A percentile compares a stretch with the other conserved stretches of the same genome.
Conservation (phyloP, 1,140 invertebrate species). For the Drusus annulatus region DNA sequence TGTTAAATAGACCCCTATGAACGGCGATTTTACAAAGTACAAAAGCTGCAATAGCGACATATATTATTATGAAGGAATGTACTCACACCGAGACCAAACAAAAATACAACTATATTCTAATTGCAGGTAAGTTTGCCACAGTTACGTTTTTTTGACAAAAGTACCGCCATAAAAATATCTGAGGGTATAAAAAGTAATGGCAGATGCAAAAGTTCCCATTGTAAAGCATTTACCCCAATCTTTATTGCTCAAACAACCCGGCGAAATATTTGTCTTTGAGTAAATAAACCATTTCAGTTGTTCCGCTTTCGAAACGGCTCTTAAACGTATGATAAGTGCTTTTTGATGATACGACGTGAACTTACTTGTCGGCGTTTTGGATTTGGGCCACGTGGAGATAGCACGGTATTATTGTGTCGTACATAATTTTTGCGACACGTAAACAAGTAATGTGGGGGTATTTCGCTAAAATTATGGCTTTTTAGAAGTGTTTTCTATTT, state of each 20-base stretch:
- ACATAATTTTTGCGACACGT: constrained; percentile 36
- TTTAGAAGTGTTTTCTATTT: constrained; percentile 14
- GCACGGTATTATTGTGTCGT: constrained; percentile 34
- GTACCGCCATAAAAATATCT: constrained; percentile 16
- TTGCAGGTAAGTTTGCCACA: constrained; percentile 1
- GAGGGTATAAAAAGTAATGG: constrained; percentile 43
- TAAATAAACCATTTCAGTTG: constrained; percentile 13
- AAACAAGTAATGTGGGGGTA: constrained; percentile 17
- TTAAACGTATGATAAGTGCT: background rate
- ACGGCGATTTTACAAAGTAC: no score
- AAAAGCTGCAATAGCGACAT: no score
- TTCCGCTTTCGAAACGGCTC: background rate
- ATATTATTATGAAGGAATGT: no score
- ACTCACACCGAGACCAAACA: no score
- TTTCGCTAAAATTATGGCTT: constrained; percentile 10
- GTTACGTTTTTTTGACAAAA: background rate
- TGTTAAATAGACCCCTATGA: no score
- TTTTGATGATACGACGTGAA: constrained; percentile 4
- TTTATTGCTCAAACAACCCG: no score
- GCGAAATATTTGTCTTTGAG: no score
- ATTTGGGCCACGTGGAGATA: background rate
- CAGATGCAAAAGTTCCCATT: constrained; percentile 57
- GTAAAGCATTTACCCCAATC: constrained; percentile 52
- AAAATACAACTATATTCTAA: background rate
- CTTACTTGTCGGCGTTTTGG: background rate